A percentile compares a stretch with the other conserved stretches of the same genome.
These are phyloP conservation scores for Arctocebus calabarensis DNA, from an alignment of 2,797 vertebrate species.

Conservation along the genomic window DNA sequence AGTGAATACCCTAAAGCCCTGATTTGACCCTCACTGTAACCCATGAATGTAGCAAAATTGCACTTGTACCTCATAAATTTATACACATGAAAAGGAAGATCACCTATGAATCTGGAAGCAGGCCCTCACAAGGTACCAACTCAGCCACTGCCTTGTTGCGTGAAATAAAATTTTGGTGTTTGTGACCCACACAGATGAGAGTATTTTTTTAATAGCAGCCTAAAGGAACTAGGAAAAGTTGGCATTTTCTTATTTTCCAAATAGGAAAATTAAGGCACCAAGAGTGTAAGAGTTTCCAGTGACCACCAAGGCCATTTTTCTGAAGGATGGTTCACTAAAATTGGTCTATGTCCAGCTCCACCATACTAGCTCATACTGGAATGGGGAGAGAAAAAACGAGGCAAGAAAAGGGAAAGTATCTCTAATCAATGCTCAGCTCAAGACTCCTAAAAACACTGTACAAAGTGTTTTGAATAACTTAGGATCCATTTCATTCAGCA, in stretches of 20 bases:
- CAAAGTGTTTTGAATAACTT: neutral
- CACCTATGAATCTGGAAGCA: neutral
- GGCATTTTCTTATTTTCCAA: neutral
- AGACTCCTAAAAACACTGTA: neutral
- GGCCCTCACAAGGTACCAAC: neutral
- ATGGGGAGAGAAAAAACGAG: accelerated
- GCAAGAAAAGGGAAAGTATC: neutral
- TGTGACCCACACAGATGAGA: neutral
- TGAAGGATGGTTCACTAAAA: neutral
- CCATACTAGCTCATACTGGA: accelerated
- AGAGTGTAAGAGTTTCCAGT: neutral
- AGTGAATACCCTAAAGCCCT: neutral
- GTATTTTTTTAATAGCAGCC: neutral
- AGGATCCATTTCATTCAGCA: neutral
- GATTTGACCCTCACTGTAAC: neutral
- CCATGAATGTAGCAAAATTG: neutral
- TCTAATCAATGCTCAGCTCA: neutral
- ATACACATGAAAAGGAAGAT: neutral
- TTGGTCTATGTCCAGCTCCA: neutral
- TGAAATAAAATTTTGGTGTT: neutral
- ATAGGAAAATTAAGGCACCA: neutral
- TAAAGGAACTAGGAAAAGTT: neutral
- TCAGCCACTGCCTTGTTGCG: neutral
- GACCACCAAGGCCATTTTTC: neutral
- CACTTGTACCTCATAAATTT: neutral